These are phyloP conservation scores for Cheilosia soror DNA, from an alignment of 2,888 invertebrate species.

Conservation along the genomic window DNA sequence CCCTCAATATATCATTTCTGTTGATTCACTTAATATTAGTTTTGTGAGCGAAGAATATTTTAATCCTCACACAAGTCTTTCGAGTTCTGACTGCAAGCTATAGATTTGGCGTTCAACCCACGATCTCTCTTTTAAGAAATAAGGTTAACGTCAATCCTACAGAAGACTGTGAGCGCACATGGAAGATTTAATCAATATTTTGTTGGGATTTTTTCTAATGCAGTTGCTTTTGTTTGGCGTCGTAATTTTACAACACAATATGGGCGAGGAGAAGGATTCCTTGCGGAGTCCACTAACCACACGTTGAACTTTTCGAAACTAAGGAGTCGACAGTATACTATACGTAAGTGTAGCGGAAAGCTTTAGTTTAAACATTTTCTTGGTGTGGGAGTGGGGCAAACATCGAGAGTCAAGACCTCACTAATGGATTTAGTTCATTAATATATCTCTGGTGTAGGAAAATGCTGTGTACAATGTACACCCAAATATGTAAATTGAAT, in stretches of 20 bases:
- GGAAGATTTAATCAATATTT: constrained; percentile 46
- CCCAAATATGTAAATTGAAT: constrained; percentile 55
- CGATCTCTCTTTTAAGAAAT: neutral
- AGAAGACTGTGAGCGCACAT: neutral
- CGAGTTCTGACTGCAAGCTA: neutral
- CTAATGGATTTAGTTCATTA: constrained; percentile 55
- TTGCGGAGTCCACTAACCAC: constrained; percentile 12
- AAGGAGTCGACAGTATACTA: constrained; percentile 27
- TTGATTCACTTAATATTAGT: constrained; percentile 46
- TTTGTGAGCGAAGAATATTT: constrained; percentile 22
- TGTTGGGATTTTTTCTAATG: constrained; percentile 10
- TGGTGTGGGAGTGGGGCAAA: constrained; percentile 7
- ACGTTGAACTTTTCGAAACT: constrained; percentile 38
- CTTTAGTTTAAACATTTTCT: constrained; percentile 9
- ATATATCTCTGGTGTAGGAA: constrained; percentile 20
- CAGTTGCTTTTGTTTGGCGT: constrained; percentile 37
- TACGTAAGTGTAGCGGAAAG: constrained; percentile 40
- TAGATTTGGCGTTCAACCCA: neutral
- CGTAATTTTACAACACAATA: constrained; percentile 36
- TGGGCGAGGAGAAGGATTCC: neutral
- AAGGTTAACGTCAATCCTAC: constrained; percentile 13
- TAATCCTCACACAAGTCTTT: constrained; percentile 23
- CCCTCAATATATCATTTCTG: constrained; percentile 31
- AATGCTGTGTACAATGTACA: constrained; percentile 13
- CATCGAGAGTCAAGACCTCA: constrained; percentile 20